These are phyloP conservation scores for Drosophila watanabei DNA, from an alignment of 1,140 invertebrate genomes.

Conservation along the genomic window DNA sequence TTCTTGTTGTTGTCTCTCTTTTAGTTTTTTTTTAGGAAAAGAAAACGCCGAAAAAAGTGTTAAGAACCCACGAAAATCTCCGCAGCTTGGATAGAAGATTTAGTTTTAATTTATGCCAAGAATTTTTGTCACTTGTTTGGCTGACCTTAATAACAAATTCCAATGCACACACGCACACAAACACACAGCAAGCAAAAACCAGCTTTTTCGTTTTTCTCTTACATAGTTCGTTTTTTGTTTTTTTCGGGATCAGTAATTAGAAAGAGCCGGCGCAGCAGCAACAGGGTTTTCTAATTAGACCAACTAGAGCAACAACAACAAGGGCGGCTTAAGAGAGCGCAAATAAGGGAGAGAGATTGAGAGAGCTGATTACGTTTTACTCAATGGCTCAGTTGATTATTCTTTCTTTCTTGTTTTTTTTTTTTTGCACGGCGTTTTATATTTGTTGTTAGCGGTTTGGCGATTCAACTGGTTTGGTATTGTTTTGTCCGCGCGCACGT, in stretches of 20 bases:
- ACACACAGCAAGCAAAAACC: slow-evolving; percentile 37
- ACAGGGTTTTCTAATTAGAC: slow-evolving; percentile 48
- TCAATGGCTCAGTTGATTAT: slow-evolving; percentile 20
- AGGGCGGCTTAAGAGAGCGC: slow-evolving; percentile 20
- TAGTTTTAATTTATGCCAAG: slow-evolving; percentile 68
- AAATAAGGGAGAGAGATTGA: neutral
- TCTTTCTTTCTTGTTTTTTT: slow-evolving; percentile 18
- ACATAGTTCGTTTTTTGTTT: slow-evolving; percentile 28
- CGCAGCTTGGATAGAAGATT: slow-evolving; percentile 38
- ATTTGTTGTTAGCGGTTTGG: slow-evolving; percentile 38
- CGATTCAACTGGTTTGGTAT: slow-evolving; percentile 5
- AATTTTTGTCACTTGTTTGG: slow-evolving; percentile 77
- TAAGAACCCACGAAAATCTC: slow-evolving; percentile 46
- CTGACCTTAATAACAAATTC: slow-evolving; percentile 81
- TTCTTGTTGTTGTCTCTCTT: slow-evolving; percentile 51
- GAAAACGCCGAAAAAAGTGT: slow-evolving; percentile 37
- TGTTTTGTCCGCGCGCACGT: slow-evolving; percentile 31
- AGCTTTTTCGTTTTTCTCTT: slow-evolving; percentile 17
- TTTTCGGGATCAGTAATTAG: slow-evolving; percentile 76
- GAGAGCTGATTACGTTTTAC: slow-evolving; percentile 38
- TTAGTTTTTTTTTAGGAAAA: slow-evolving; percentile 24
- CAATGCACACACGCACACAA: slow-evolving; percentile 63
- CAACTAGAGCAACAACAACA: slow-evolving; percentile 34
- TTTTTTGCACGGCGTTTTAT: slow-evolving; percentile 22
- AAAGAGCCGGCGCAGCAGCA: slow-evolving; percentile 63